A percentile compares a stretch with the other conserved stretches of the same genome.
Conservation (phyloP, 2,113 vertebrate genomes). For the Perccottus glenii region DNA sequence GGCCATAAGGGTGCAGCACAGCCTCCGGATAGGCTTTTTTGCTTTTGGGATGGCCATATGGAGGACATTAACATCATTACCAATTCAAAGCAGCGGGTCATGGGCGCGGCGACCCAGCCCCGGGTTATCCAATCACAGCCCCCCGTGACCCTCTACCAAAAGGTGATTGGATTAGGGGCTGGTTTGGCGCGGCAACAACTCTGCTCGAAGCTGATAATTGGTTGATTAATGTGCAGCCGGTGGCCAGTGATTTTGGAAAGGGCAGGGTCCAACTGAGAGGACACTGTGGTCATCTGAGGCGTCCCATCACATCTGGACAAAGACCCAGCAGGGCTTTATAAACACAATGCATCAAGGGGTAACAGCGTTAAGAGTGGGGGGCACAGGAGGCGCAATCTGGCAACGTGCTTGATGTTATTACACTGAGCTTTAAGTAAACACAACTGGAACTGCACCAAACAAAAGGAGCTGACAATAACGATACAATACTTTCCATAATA, state of each 20-base stretch:
- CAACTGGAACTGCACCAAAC: too few species aligned
- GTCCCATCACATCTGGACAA: constrained; percentile 43
- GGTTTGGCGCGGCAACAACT: constrained; percentile 38
- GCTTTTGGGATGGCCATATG: constrained; percentile 63
- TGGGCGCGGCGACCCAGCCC: constrained; percentile 58
- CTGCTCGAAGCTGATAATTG: constrained; percentile 63
- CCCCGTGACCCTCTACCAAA: constrained; percentile 49
- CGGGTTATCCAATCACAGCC: constrained; percentile 71
- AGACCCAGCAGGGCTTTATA: neutral
- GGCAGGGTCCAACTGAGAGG: constrained; percentile 6
- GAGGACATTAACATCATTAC: constrained; percentile 75
- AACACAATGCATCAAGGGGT: neutral
- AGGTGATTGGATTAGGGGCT: constrained; percentile 73
- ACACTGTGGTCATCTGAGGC: constrained; percentile 4
- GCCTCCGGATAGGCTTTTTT: constrained; percentile 32
- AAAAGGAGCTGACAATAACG: too few species aligned
- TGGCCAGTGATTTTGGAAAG: constrained; percentile 33
- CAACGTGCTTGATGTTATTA: neutral
- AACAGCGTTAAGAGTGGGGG: neutral
- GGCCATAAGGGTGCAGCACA: constrained; percentile 53
- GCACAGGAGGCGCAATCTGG: neutral
- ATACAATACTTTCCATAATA: too few species aligned
- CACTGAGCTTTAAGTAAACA: too few species aligned
- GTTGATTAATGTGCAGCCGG: constrained; percentile 68
- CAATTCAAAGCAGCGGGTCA: constrained; percentile 73